These are phyloP conservation scores for Bambusicola thoracicus DNA, from an alignment of 2,113 vertebrate genomes.

Conservation along the genomic window DNA sequence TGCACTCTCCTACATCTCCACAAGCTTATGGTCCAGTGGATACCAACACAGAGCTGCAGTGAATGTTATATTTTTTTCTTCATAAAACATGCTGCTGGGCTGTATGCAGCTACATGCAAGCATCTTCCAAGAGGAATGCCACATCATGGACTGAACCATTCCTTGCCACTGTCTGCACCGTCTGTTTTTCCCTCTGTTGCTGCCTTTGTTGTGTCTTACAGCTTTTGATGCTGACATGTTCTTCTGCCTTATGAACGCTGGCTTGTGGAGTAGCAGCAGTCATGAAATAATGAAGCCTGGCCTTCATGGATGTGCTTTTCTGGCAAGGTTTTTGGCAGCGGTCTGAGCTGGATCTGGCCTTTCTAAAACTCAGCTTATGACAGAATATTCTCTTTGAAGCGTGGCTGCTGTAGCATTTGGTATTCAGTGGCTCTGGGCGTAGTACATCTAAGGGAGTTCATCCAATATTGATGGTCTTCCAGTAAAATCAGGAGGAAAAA, in stretches of 20 bases:
- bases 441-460: conserved; percentile 59
- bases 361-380: conserved; percentile 42
- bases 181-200: background rate
- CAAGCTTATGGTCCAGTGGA: background rate
- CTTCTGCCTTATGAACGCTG: background rate
- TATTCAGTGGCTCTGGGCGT: conserved; percentile 65
- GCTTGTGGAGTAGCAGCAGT: background rate
- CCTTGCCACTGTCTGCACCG: background rate
- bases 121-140: background rate
- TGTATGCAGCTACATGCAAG: background rate
- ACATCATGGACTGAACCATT: background rate
- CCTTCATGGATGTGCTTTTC: background rate
- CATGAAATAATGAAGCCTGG: background rate
- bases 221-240: rapidly evolving
- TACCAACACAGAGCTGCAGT: background rate
- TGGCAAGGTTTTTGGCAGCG: conserved; percentile 5
- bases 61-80: background rate
- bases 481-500: conserved; percentile 6
- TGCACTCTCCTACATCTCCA: background rate
- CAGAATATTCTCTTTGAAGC: conserved; percentile 75
- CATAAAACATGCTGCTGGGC: background rate
- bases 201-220: background rate
- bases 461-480: conserved; percentile 70
- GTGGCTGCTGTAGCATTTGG: conserved; percentile 31
- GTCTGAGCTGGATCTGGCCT: conserved; percentile 1